Evolutionary conservation across 2,797 vertebrate genomes (phyloP).

Genomic region (Alauda arvensis): DNA sequence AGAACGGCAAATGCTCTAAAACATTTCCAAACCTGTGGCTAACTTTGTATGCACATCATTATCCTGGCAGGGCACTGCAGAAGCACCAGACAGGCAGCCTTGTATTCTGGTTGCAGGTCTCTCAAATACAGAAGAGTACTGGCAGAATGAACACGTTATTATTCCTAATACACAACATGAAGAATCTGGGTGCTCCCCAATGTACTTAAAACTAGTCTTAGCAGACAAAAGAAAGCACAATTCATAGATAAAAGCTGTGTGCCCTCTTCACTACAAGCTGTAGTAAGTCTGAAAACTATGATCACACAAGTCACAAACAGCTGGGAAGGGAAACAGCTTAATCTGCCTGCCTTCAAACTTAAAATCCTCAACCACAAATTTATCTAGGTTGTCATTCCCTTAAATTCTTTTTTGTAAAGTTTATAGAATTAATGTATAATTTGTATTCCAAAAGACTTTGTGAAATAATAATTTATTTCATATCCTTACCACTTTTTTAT

Average conservation of each 20-base stretch:
- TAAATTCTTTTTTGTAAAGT: background rate
- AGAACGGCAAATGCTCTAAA: background rate
- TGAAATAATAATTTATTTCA: background rate
- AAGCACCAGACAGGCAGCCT: background rate
- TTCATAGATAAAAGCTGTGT: background rate
- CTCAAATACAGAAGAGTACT: background rate
- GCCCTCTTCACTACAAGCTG: background rate
- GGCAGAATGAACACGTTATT: background rate
- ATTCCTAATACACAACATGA: background rate
- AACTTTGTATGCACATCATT: background rate
- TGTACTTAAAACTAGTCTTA: background rate
- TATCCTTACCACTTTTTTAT: background rate
- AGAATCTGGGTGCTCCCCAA: background rate
- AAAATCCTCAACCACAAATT: background rate
- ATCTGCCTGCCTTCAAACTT: background rate
- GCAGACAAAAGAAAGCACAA: background rate
- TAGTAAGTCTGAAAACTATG: background rate
- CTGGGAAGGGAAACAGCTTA: background rate
- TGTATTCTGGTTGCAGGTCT: background rate
- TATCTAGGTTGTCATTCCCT: background rate
- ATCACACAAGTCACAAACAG: background rate
- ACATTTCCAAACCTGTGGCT: background rate
- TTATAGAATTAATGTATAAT: background rate
- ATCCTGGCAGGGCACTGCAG: background rate
- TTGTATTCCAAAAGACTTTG: background rate